phyloP scores from a whole-genome alignment of 2,888 invertebrate species.

The Hemicrepidius hirtus region DNA sequence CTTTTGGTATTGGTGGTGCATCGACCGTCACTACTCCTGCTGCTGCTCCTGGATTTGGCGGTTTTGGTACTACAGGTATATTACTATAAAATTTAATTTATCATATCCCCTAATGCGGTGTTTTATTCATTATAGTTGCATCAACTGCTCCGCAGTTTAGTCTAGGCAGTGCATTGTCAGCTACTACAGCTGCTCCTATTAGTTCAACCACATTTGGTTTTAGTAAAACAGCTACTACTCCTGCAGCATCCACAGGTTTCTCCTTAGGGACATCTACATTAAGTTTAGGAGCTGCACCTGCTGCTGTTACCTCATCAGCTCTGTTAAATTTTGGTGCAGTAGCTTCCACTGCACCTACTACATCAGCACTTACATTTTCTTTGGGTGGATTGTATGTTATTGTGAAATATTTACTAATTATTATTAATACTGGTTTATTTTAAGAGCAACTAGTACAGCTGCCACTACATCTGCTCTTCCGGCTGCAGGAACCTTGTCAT shows the following conservation, averaged over 20 bases:
- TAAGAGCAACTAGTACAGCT: constrained; percentile 60
- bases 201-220: constrained; percentile 44
- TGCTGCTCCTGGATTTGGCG: constrained; percentile 49
- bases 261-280: constrained; percentile 14
- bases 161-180: constrained; percentile 46
- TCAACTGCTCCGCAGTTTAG: constrained; percentile 52
- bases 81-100: background rate
- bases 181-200: constrained; percentile 36
- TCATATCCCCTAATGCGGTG: background rate
- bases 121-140: constrained; percentile 17
- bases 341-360: constrained; percentile 51
- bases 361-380: constrained; percentile 33
- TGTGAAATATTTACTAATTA: background rate
- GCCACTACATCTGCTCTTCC: constrained; percentile 69
- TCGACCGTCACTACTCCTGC: constrained; percentile 50
- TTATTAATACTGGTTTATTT: background rate
- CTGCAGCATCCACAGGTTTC: constrained; percentile 17
- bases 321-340: constrained; percentile 28
- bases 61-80: constrained; percentile 35
- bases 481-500: constrained; percentile 79
- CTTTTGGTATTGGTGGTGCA: constrained; percentile 40
- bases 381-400: constrained; percentile 30
- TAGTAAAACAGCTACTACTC: constrained; percentile 4
- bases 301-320: constrained; percentile 41
- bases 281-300: constrained; percentile 43